phyloP scores from a whole-genome alignment of 2,113 vertebrate genomes.

The Dicaeum eximium region DNA sequence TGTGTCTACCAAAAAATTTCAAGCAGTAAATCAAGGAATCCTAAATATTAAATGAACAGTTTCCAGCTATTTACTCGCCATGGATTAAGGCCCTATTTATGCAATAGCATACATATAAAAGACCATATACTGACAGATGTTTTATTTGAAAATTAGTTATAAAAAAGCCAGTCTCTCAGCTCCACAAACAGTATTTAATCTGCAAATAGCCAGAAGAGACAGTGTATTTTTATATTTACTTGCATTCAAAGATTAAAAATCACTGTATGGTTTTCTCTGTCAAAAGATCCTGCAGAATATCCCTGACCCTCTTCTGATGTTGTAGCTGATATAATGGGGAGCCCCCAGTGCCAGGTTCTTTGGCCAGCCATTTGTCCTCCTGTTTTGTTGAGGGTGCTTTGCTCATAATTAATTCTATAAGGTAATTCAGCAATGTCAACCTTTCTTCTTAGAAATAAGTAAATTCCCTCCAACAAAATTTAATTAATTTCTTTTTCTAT shows the following conservation, averaged over 20 bases:
- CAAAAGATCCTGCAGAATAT: neutral
- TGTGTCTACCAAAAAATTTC: neutral
- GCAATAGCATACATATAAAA: neutral
- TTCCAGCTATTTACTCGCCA: neutral
- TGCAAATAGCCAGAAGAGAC: neutral
- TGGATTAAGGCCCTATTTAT: neutral
- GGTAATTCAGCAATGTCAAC: neutral
- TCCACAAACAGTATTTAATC: neutral
- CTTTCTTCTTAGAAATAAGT: neutral
- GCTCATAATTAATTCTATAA: neutral
- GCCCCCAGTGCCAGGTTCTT: neutral
- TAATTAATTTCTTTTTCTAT: neutral
- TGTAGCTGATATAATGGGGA: neutral
- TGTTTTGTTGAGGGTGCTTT: neutral
- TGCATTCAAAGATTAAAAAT: neutral
- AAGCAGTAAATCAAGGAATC: neutral
- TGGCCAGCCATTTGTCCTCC: neutral
- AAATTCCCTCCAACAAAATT: neutral
- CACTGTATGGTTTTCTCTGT: neutral
- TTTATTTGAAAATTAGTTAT: neutral
- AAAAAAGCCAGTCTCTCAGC: neutral
- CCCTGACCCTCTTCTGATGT: neutral
- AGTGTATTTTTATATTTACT: neutral
- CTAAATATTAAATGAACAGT: neutral
- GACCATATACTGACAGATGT: neutral